Evolutionary conservation across 2,113 vertebrate species (phyloP).

Genomic region (Labrus mixtus): DNA sequence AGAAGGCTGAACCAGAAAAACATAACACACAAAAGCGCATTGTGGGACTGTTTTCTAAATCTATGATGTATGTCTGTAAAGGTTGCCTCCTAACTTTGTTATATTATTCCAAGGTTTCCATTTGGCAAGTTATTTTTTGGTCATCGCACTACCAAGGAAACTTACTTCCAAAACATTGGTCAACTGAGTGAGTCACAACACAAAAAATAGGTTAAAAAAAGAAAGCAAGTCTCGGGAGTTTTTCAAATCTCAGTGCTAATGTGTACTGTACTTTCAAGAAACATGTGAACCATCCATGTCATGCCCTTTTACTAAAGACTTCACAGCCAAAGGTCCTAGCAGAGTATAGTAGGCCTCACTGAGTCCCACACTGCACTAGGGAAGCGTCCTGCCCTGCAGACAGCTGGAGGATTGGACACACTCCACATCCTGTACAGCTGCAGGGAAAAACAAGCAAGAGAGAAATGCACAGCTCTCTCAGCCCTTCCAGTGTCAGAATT

Average conservation of each 20-base stretch:
- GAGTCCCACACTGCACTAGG: slow-evolving; percentile 60
- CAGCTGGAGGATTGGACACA: slow-evolving; percentile 59
- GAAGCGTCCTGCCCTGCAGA: slow-evolving; percentile 58
- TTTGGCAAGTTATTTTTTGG: not conserved
- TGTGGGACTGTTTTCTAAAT: no score
- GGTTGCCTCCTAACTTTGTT: no score
- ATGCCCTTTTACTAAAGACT: slow-evolving; percentile 21
- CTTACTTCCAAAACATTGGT: not conserved
- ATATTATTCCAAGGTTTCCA: no score
- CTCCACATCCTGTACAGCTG: slow-evolving; percentile 72
- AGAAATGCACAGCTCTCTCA: not conserved
- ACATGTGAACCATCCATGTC: not conserved
- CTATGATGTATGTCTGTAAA: no score
- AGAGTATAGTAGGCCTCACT: slow-evolving; percentile 20
- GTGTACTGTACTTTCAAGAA: not conserved
- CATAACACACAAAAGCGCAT: no score
- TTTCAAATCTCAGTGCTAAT: not conserved
- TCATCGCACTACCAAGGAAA: not conserved
- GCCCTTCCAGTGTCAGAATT: not conserved
- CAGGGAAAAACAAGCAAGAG: slow-evolving; percentile 48
- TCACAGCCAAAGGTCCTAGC: slow-evolving; percentile 20
- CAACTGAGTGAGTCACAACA: not conserved
- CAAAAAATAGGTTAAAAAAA: not conserved
- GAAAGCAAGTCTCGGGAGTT: not conserved
- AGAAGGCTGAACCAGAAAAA: no score